These are phyloP conservation scores for Crematogaster levior DNA, from an alignment of 2,888 invertebrate genomes.

Conservation along the genomic window DNA sequence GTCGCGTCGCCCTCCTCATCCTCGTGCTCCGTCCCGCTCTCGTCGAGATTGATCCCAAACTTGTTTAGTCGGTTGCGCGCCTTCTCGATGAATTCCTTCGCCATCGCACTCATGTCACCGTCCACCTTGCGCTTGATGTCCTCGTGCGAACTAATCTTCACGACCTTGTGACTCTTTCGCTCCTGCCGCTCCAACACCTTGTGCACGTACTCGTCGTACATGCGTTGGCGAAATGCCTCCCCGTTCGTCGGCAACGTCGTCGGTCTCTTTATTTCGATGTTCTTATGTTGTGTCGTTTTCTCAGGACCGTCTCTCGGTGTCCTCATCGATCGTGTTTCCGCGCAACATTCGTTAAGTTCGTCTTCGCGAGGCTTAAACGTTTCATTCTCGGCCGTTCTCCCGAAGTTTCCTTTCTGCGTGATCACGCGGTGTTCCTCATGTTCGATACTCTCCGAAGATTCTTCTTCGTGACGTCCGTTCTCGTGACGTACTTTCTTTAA, in stretches of 20 bases:
- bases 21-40: slow-evolving; percentile 80
- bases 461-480: slow-evolving; percentile 69
- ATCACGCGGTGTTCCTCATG: slow-evolving; percentile 54
- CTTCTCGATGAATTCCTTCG: slow-evolving; percentile 92
- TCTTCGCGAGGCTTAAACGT: not conserved
- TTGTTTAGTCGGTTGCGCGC: slow-evolving; percentile 91
- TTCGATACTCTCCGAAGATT: slow-evolving; percentile 68
- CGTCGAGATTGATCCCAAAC: slow-evolving; percentile 89
- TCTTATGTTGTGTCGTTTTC: not conserved
- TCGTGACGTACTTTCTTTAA: slow-evolving; percentile 57
- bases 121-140: slow-evolving; percentile 71
- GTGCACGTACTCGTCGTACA: slow-evolving; percentile 94
- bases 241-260: slow-evolving; percentile 87
- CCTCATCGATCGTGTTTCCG: slow-evolving; percentile 1
- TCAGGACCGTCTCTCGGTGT: not conserved
- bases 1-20: slow-evolving; percentile 73
- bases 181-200: slow-evolving; percentile 93
- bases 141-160: slow-evolving; percentile 90
- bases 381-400: not conserved
- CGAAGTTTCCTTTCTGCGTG: slow-evolving; percentile 6
- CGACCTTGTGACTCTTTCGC: slow-evolving; percentile 92
- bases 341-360: not conserved
- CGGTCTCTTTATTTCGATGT: slow-evolving; percentile 74
- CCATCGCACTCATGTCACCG: slow-evolving; percentile 86
- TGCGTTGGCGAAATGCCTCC: slow-evolving; percentile 91